These are phyloP conservation scores for Pinna nobilis DNA, from an alignment of 1,140 invertebrate species.

Conservation along the genomic window DNA sequence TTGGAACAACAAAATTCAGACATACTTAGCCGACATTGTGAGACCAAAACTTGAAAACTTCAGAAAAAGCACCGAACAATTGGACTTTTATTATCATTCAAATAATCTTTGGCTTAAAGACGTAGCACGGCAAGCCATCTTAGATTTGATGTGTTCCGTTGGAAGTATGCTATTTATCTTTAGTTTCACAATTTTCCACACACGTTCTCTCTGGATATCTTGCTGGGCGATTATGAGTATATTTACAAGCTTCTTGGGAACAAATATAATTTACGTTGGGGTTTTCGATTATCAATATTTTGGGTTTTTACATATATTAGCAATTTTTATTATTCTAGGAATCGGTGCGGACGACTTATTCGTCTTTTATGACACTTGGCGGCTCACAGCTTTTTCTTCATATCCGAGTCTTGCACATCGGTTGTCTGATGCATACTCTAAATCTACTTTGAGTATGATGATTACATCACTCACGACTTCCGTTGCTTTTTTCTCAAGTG, in stretches of 20 bases:
- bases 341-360: slow-evolving; percentile 62
- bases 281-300: slow-evolving; percentile 57
- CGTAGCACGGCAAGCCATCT: slow-evolving; percentile 44
- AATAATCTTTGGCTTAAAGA: slow-evolving; percentile 29
- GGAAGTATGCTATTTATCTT: slow-evolving; percentile 59
- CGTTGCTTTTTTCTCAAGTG: slow-evolving; percentile 45
- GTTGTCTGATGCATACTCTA: slow-evolving; percentile 28
- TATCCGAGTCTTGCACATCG: slow-evolving; percentile 36
- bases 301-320: slow-evolving; percentile 58
- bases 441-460: slow-evolving; percentile 44
- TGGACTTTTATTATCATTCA: slow-evolving; percentile 45
- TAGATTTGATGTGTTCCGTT: slow-evolving; percentile 51
- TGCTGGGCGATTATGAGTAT: slow-evolving; percentile 49
- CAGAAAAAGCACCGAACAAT: slow-evolving; percentile 16
- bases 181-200: slow-evolving; percentile 54
- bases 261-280: slow-evolving; percentile 57
- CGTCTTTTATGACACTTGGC: slow-evolving; percentile 63
- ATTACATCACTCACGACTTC: slow-evolving; percentile 48
- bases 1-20: not conserved
- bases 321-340: slow-evolving; percentile 60
- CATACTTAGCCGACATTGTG: not conserved
- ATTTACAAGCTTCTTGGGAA: slow-evolving; percentile 50
- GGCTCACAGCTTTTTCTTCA: slow-evolving; percentile 25
- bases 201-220: slow-evolving; percentile 53
- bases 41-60: slow-evolving; percentile 5